Conservation (phyloP, 2,113 vertebrate species). For the Petroica traversi region DNA sequence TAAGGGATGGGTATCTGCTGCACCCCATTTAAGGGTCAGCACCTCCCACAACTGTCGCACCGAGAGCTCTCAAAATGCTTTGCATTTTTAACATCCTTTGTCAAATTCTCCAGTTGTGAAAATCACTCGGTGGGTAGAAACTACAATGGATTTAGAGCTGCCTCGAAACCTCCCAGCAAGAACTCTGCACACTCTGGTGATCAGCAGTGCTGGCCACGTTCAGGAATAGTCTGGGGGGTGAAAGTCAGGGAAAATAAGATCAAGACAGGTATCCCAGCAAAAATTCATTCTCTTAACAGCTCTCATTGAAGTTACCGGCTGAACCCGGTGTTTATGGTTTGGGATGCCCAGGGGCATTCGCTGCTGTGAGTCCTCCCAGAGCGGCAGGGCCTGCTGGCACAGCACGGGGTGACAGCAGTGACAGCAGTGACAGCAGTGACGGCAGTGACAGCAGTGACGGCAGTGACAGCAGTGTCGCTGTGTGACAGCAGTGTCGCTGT, state of each 20-base stretch:
- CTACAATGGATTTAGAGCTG: neutral
- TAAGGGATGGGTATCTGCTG: neutral
- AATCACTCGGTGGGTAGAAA: neutral
- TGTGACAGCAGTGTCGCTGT: rapidly evolving
- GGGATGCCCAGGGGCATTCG: neutral
- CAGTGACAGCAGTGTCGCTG: neutral
- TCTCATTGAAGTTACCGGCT: neutral
- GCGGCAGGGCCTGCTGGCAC: rapidly evolving
- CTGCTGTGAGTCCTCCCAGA: rapidly evolving
- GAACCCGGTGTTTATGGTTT: neutral
- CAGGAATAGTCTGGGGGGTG: neutral
- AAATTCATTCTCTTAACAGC: neutral
- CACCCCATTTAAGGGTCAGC: neutral
- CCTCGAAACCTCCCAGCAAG: neutral
- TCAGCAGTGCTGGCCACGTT: rapidly evolving
- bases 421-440: too few relatives aligned
- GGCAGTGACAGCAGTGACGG: too few relatives aligned
- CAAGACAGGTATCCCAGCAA: neutral
- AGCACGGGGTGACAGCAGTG: neutral
- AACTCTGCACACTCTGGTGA: too few relatives aligned
- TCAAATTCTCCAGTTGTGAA: neutral
- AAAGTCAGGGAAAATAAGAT: neutral
- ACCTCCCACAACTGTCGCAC: neutral
- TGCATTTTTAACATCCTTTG: neutral
- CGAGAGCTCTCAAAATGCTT: neutral